These are phyloP conservation scores for Trematomus bernacchii DNA, from an alignment of 2,797 vertebrate species.

Conservation along the genomic window DNA sequence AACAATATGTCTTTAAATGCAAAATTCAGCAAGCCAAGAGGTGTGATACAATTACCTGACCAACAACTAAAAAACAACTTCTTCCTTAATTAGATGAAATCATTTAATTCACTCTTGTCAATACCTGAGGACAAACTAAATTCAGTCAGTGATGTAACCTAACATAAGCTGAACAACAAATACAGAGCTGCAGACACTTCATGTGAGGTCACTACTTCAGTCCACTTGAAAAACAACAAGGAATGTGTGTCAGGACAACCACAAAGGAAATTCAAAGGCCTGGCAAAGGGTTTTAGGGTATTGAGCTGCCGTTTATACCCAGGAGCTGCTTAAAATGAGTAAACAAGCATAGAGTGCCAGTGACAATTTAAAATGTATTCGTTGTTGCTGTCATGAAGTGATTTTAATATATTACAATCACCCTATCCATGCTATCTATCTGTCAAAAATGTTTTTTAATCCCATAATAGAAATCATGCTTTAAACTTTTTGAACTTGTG, in stretches of 20 bases:
- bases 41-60: conserved; percentile 35
- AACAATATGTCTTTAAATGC: conserved; percentile 10
- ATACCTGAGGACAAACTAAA: conserved; percentile 63
- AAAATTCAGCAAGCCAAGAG: conserved; percentile 21
- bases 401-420: background rate
- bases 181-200: conserved; percentile 62
- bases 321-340: conserved; percentile 29
- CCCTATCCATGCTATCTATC: background rate
- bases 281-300: conserved; percentile 33
- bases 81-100: conserved; percentile 27
- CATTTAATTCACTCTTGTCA: conserved; percentile 47
- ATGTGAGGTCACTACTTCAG: conserved; percentile 69
- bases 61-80: conserved; percentile 18
- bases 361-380: background rate
- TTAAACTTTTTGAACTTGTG: too few relatives aligned
- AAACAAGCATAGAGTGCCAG: background rate
- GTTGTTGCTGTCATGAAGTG: too few relatives aligned
- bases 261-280: conserved; percentile 63
- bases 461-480: too few relatives aligned
- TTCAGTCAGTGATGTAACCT: conserved; percentile 66
- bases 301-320: conserved; percentile 22
- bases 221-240: conserved; percentile 62
- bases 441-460: background rate
- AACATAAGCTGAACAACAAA: conserved; percentile 56
- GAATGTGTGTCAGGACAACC: conserved; percentile 61